A percentile compares a stretch with the other conserved stretches of the same genome.
These are phyloP conservation scores for Aphrocallistes beatrix DNA, from an alignment of 37 sponge, comb jelly and placozoan genomes.

Conservation along the genomic window DNA sequence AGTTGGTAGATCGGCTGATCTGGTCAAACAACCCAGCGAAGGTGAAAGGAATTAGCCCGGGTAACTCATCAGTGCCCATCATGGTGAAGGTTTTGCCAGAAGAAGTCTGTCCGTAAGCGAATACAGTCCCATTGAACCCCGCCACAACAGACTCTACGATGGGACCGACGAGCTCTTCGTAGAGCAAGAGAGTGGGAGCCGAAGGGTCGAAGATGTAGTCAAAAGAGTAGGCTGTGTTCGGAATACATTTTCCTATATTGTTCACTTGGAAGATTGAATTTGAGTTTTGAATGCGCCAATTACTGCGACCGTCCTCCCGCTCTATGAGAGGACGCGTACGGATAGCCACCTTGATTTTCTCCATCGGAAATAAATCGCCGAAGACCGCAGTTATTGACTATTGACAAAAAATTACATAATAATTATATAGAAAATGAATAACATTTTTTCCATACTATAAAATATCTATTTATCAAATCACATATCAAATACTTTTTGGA, in stretches of 20 bases:
- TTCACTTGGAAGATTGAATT: conserved; percentile 1
- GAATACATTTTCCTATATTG: not conserved
- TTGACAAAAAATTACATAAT: too few relatives aligned
- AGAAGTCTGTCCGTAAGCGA: conserved; percentile 66
- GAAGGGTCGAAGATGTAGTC: not conserved
- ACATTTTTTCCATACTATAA: too few relatives aligned
- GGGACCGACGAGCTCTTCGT: not conserved
- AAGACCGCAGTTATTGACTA: too few relatives aligned
- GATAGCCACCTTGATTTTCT: conserved; percentile 39
- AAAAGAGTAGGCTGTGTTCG: not conserved
- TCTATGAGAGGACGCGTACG: conserved; percentile 39
- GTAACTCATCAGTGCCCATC: conserved; percentile 40
- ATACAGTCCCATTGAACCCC: conserved; percentile 42
- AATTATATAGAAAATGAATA: too few relatives aligned
- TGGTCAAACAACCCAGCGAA: conserved; percentile 31
- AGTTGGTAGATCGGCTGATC: conserved; percentile 36
- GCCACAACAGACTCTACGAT: not conserved
- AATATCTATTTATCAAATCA: too few relatives aligned
- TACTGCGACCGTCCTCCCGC: not conserved
- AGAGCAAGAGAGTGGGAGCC: not conserved
- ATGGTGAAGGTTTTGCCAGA: conserved; percentile 70
- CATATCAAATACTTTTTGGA: too few relatives aligned
- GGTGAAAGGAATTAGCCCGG: conserved; percentile 49
- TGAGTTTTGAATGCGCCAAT: not conserved
- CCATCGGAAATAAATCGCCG: conserved; percentile 24